Base-by-base conservation (phyloP, 30 jellyfish, hydroid and myxozoan genomes). In the Aurelia aurita complex sp. Pacific region DNA sequence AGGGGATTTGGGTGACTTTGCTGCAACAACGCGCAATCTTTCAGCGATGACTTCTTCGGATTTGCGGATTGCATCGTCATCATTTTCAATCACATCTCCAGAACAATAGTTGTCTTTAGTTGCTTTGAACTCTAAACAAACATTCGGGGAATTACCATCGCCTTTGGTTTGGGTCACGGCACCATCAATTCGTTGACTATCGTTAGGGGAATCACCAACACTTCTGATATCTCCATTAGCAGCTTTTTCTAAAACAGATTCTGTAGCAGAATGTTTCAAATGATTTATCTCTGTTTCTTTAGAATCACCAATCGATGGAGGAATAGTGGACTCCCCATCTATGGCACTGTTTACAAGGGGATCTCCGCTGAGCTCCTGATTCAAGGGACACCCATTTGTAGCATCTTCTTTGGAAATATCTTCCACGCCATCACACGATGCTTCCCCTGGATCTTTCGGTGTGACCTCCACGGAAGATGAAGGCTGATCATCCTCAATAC, bases 11-110 rank as follows among this genome's bases (percentile, higher is more conserved):
- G 57, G 57, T 46, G 57, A 46, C 57, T 46, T 46, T 5, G 38
- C 64, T 43, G 63, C 38, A 43, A 71, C 80, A 0, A 74, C 80
- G n/a, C 89, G 89, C 36, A 79, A 55, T 43, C 89, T 63, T 33
- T 82, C 91, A 7, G 69, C 67, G 9, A 69, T 17, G 8, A 55
- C 72, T 55, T 67, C 42, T 59, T 82, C 83, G 2, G 83, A 69
- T 50, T 18, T 63, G 10, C 59, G 38, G 29, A 69, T 12, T 2
- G 12, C 79, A 36, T 83, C 92, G 11, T 5, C 62, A 8, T 85
- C 82, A 23, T 34, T 5, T 34, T 80, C 77, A 17, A 16, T 7
- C 10, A 34, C 76, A 14, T 36, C 86, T 7, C 15, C 57, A 15
- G 16, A 69, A 7, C 29, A 74, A 66, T n/a, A 43, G 33, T 17